Evolutionary conservation across 2,797 vertebrate genomes (phyloP).

Genomic region (Hirundo rustica): DNA sequence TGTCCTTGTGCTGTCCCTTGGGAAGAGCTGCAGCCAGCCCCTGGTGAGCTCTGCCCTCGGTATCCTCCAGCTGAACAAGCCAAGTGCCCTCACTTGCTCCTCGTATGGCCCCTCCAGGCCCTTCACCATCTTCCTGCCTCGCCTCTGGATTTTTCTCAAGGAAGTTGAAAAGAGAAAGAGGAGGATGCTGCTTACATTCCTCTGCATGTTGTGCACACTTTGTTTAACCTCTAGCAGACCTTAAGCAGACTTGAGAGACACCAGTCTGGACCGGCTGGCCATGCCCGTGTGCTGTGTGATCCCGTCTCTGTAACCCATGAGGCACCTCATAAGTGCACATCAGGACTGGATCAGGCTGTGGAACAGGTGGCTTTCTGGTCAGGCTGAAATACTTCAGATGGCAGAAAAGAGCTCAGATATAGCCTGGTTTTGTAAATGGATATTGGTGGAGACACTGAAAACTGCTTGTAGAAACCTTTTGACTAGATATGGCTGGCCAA

Average conservation of each 20-base stretch:
- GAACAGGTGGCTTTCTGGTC: too few relatives aligned
- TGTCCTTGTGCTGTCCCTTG: not conserved
- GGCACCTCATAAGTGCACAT: not conserved
- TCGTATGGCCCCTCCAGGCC: not conserved
- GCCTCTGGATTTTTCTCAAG: not conserved
- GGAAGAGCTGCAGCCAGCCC: not conserved
- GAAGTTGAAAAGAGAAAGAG: not conserved
- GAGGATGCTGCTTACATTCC: not conserved
- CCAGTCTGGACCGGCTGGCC: not conserved
- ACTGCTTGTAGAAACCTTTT: not conserved
- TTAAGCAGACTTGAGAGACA: not conserved
- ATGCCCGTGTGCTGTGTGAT: not conserved
- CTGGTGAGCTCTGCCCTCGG: not conserved
- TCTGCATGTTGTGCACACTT: not conserved
- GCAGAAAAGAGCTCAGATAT: not conserved
- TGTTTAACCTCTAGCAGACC: not conserved
- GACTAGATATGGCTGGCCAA: not conserved
- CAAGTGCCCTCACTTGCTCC: not conserved
- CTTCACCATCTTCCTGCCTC: not conserved
- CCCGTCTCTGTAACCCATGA: not conserved
- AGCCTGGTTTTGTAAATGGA: not conserved
- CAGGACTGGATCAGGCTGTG: not conserved
- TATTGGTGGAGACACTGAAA: not conserved
- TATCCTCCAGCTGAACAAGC: not conserved
- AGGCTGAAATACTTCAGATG: not conserved